phyloP scores from a whole-genome alignment of 2,797 vertebrate species.

The Rhodeus uyekii region DNA sequence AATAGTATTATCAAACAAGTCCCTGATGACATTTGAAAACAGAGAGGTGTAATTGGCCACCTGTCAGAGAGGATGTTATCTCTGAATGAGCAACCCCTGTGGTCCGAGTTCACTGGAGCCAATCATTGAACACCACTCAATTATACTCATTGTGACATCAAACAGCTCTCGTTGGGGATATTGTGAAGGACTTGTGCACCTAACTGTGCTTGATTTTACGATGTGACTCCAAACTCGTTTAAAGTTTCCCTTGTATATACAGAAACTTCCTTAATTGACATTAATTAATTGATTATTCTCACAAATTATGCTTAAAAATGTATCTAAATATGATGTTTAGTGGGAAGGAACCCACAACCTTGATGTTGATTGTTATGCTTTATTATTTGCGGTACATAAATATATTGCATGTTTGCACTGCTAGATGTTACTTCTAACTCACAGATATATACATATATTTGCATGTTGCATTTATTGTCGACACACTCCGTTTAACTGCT shows the following conservation, averaged over 20 bases:
- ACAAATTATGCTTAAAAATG: background rate
- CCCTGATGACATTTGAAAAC: slow-evolving; percentile 45
- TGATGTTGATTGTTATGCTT: background rate
- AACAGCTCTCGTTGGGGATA: slow-evolving; percentile 21
- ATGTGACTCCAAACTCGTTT: background rate
- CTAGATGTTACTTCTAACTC: background rate
- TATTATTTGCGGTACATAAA: background rate
- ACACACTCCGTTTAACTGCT: background rate
- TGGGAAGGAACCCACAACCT: background rate
- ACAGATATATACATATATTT: background rate
- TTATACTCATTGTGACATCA: slow-evolving; percentile 37
- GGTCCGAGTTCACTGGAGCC: slow-evolving; percentile 39
- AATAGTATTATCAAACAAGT: slow-evolving; percentile 39
- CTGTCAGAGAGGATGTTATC: slow-evolving; percentile 47
- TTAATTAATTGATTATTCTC: background rate
- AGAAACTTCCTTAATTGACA: background rate
- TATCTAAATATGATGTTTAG: background rate
- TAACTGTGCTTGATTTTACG: background rate
- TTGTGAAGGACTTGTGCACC: background rate
- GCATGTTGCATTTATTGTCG: background rate
- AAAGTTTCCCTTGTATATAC: background rate
- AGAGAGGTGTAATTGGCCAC: slow-evolving; percentile 47
- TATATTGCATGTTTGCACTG: background rate
- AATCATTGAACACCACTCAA: slow-evolving; percentile 36
- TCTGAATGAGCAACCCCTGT: slow-evolving; percentile 38